Conservation (phyloP, 2,888 invertebrate genomes). For the Hermaeophaga mercurialis region DNA sequence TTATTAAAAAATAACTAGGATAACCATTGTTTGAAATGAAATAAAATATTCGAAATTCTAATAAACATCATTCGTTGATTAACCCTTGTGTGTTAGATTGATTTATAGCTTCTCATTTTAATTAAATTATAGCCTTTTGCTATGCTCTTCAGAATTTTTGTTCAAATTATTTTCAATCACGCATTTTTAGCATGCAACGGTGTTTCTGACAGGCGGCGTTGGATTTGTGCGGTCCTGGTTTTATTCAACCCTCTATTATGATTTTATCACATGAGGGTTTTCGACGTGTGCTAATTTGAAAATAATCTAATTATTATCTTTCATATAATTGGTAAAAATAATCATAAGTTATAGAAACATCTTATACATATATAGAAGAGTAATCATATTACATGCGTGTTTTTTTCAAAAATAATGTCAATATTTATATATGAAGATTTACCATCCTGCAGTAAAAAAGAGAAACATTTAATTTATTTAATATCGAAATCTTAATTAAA, state of each 20-base stretch:
- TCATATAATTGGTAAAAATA: too few species aligned
- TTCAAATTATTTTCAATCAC: slow-evolving; percentile 24
- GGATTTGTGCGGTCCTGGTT: slow-evolving; percentile 11
- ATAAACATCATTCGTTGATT: slow-evolving; percentile 18
- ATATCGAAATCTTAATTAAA: too few species aligned
- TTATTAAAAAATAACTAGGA: too few species aligned
- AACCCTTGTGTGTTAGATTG: slow-evolving; percentile 25
- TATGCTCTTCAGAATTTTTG: slow-evolving; percentile 22
- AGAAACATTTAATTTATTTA: too few species aligned
- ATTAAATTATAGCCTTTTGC: slow-evolving; percentile 32
- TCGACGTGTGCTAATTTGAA: neutral
- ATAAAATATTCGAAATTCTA: slow-evolving; percentile 18
- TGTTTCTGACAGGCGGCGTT: slow-evolving; percentile 14
- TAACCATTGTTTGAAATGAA: too few species aligned
- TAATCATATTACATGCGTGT: too few species aligned
- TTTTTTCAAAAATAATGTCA: too few species aligned
- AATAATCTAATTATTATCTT: too few species aligned
- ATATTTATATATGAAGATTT: too few species aligned
- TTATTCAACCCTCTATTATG: slow-evolving; percentile 7
- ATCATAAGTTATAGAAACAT: too few species aligned
- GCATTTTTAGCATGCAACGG: slow-evolving; percentile 22
- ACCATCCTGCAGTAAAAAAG: too few species aligned
- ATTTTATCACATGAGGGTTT: slow-evolving; percentile 13
- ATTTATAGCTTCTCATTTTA: slow-evolving; percentile 31
- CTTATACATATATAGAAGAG: too few species aligned